Evolutionary conservation across 2,113 vertebrate genomes (phyloP).

Genomic region (Budorcas taxicolor): DNA sequence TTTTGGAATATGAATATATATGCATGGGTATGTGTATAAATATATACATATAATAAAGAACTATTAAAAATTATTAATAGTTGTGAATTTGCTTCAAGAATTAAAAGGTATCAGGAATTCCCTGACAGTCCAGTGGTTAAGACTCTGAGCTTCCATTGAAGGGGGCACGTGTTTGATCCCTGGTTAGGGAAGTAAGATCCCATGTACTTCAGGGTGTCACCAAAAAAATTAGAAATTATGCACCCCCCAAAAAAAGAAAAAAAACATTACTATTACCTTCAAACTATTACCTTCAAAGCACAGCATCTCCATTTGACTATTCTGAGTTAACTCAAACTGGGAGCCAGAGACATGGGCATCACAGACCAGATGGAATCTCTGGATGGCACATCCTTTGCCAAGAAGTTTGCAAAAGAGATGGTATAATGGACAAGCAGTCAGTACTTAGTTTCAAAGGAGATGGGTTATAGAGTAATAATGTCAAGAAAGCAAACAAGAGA

Average conservation of each 20-base stretch:
- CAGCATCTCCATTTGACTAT: not conserved
- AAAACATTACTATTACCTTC: rapidly evolving
- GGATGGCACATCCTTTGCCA: not conserved
- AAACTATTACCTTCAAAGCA: rapidly evolving
- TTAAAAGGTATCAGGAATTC: not conserved
- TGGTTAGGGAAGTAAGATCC: not conserved
- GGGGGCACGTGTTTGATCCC: not conserved
- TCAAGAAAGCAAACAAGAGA: not conserved
- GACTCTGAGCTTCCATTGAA: not conserved
- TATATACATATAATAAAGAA: not conserved
- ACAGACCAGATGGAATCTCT: not conserved
- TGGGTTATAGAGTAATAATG: not conserved
- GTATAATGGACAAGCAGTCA: not conserved
- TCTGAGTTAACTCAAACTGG: not conserved
- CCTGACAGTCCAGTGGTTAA: not conserved
- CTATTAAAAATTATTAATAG: not conserved
- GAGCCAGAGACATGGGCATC: not conserved
- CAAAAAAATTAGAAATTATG: not conserved
- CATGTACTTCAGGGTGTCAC: rapidly evolving
- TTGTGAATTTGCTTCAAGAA: not conserved
- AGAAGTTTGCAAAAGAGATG: not conserved
- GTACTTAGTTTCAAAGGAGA: not conserved
- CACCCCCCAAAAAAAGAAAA: no score
- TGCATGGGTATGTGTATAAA: not conserved
- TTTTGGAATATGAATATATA: not conserved